A percentile compares a stretch with the other conserved stretches of the same genome.
Evolutionary conservation across 1,140 invertebrate genomes (phyloP).

Genomic region (Oncopeltus fasciatus): DNA sequence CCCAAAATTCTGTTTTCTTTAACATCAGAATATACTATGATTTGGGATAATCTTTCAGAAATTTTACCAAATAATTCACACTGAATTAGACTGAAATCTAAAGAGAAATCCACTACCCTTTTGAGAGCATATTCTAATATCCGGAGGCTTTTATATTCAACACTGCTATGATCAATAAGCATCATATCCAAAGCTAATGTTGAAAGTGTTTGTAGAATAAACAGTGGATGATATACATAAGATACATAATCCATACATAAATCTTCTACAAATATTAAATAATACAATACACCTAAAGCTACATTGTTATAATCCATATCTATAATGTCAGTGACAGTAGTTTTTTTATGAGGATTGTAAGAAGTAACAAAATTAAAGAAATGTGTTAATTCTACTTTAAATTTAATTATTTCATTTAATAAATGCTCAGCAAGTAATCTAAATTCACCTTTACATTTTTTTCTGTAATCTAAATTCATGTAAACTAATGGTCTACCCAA

Average conservation of each 20-base stretch:
- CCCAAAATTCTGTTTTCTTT: neutral
- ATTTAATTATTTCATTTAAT: neutral
- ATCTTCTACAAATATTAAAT: constrained; percentile 10
- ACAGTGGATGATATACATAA: neutral
- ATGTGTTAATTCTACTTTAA: neutral
- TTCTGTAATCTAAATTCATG: neutral
- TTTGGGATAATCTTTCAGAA: neutral
- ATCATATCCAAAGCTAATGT: neutral
- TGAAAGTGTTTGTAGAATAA: neutral
- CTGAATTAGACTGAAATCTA: neutral
- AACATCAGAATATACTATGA: constrained; percentile 7
- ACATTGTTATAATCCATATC: constrained; percentile 2
- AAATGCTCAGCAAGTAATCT: neutral
- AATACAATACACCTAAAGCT: constrained; percentile 3
- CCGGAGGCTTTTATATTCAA: neutral
- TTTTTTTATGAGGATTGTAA: neutral
- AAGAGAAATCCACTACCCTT: neutral
- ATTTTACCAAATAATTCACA: neutral
- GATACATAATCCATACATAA: neutral
- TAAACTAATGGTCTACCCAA: constrained; percentile 3
- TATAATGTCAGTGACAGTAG: neutral
- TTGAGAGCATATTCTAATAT: neutral
- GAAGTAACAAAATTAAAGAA: constrained; percentile 1
- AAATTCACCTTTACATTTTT: neutral
- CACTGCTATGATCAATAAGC: neutral